phyloP scores from a whole-genome alignment of 1,140 invertebrate genomes.

The Rhopalosiphum maidis region DNA sequence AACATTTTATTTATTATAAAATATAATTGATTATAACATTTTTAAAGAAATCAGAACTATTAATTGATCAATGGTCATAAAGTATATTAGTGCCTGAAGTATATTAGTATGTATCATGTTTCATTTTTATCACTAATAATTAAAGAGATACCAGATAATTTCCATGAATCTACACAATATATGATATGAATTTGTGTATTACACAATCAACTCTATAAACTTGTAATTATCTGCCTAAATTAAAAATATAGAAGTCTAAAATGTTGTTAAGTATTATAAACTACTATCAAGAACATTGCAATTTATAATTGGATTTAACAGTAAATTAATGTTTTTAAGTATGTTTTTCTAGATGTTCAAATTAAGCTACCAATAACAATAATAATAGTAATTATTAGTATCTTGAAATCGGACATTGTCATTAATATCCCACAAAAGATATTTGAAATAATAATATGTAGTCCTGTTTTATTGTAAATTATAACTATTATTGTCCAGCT shows the following conservation, averaged over 20 bases:
- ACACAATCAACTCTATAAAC: background rate
- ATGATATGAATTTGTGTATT: background rate
- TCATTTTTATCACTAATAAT: constrained; percentile 14
- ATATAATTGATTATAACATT: background rate
- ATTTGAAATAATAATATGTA: background rate
- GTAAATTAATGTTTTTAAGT: background rate
- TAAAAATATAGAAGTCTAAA: background rate
- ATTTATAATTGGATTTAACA: background rate
- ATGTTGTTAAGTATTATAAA: background rate
- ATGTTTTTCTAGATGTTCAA: background rate
- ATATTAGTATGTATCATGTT: background rate
- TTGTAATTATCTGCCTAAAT: background rate
- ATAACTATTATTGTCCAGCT: background rate
- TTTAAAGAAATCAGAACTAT: background rate
- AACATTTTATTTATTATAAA: background rate
- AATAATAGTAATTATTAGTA: background rate
- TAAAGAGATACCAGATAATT: background rate
- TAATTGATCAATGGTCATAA: background rate
- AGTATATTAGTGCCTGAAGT: background rate
- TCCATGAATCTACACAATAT: background rate
- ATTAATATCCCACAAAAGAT: background rate
- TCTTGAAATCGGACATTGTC: background rate
- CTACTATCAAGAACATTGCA: background rate
- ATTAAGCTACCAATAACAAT: background rate
- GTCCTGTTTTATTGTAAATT: background rate